These are phyloP conservation scores for Dasypogon diadema DNA, from an alignment of 2,888 invertebrate genomes.

Conservation along the genomic window DNA sequence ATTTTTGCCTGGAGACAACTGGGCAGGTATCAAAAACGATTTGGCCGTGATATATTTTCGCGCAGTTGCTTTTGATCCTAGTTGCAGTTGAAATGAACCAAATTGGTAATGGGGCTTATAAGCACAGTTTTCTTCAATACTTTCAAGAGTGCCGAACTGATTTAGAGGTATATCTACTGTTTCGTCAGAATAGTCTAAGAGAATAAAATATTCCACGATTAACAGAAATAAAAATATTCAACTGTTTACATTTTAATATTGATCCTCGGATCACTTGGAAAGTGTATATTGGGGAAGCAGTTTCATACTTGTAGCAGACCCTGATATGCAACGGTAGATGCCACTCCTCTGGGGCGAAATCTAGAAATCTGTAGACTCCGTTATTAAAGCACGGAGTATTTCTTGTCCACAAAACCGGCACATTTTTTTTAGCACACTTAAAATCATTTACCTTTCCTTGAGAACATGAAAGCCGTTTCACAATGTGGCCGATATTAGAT, in stretches of 20 bases:
- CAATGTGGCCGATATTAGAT: too few relatives aligned
- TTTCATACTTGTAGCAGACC: constrained; percentile 53
- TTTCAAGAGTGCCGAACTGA: constrained; percentile 59
- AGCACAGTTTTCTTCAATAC: constrained; percentile 58
- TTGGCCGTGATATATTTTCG: constrained; percentile 62
- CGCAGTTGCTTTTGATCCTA: constrained; percentile 62
- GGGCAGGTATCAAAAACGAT: constrained; percentile 68
- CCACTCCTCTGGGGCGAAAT: constrained; percentile 18
- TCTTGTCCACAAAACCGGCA: too few relatives aligned
- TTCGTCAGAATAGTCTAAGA: constrained; percentile 40
- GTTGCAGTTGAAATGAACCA: constrained; percentile 61
- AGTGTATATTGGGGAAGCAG: constrained; percentile 53
- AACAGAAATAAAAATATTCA: not conserved
- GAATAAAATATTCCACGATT: not conserved
- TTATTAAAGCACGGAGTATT: too few relatives aligned
- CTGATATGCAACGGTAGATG: constrained; percentile 48
- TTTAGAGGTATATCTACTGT: constrained; percentile 61
- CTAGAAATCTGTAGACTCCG: constrained; percentile 52
- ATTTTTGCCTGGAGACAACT: constrained; percentile 70
- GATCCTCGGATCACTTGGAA: constrained; percentile 51
- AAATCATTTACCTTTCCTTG: too few relatives aligned
- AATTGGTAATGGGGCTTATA: constrained; percentile 63
- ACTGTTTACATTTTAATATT: constrained; percentile 46
- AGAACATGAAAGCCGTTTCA: too few relatives aligned
- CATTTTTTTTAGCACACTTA: too few relatives aligned